phyloP scores from a whole-genome alignment of 2,888 invertebrate genomes.

The Latheticus oryzae region DNA sequence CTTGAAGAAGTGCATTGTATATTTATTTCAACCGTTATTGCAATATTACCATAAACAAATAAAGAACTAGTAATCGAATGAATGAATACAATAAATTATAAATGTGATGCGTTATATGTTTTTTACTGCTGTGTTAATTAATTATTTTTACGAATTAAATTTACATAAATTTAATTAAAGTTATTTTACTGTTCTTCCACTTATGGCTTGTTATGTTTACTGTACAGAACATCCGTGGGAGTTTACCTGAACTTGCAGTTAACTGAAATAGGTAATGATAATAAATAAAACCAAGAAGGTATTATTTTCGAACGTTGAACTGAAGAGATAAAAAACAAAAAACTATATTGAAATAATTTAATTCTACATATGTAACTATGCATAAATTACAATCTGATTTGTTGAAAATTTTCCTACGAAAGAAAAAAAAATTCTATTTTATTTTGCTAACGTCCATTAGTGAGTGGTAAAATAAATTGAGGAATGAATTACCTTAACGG shows the following conservation, averaged over 20 bases:
- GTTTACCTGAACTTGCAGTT: slow-evolving; percentile 2
- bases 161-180: too few species aligned
- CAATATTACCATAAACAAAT: background rate
- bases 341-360: background rate
- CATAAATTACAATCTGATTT: too few species aligned
- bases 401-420: too few species aligned
- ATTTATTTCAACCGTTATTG: slow-evolving; percentile 7
- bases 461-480: too few species aligned
- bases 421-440: too few species aligned
- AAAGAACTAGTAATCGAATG: background rate
- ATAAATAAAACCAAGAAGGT: slow-evolving; percentile 3
- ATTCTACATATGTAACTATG: too few species aligned
- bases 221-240: slow-evolving; percentile 16
- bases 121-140: too few species aligned
- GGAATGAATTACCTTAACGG: too few species aligned
- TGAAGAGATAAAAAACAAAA: background rate
- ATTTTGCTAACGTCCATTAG: too few species aligned
- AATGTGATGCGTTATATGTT: too few species aligned
- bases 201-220: background rate
- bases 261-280: background rate
- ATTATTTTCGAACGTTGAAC: slow-evolving; percentile 17
- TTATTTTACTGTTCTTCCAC: background rate
- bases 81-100: slow-evolving; percentile 1
- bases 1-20: slow-evolving; percentile 10
- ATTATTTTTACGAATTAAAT: too few species aligned